phyloP scores from a whole-genome alignment of 2,888 invertebrate species.

The Nemurella pictetii region DNA sequence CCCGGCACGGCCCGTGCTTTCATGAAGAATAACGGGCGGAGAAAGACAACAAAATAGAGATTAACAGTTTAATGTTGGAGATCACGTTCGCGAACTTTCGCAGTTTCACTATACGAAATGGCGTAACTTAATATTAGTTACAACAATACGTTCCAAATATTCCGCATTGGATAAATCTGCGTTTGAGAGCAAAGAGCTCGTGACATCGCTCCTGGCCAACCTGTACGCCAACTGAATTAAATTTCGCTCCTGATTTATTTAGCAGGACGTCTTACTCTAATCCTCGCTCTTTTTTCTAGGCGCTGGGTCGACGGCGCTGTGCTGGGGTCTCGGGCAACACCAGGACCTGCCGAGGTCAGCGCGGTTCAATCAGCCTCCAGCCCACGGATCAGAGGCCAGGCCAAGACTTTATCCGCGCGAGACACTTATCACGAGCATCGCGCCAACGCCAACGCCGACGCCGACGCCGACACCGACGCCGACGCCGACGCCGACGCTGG shows the following conservation, averaged over 20 bases:
- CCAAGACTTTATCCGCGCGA: neutral
- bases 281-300: constrained; percentile 28
- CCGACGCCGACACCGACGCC: neutral
- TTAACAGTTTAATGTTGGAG: constrained; percentile 32
- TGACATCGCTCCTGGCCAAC: constrained; percentile 14
- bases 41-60: constrained; percentile 36
- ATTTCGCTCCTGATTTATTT: constrained; percentile 39
- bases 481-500: neutral
- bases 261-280: constrained; percentile 34
- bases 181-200: neutral
- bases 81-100: constrained; percentile 24
- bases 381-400: neutral
- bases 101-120: constrained; percentile 13
- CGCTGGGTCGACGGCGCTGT: neutral
- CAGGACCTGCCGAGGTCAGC: constrained; percentile 21
- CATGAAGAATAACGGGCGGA: constrained; percentile 33
- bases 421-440: neutral
- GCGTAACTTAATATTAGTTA: constrained; percentile 15
- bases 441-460: neutral
- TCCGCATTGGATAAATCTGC: constrained; percentile 12
- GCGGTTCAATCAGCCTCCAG: constrained; percentile 5
- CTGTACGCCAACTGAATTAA: constrained; percentile 36
- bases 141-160: constrained; percentile 16
- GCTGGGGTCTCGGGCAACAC: neutral
- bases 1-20: neutral